Conservation (phyloP, 2,888 invertebrate genomes). For the Galerucella pusilla region DNA sequence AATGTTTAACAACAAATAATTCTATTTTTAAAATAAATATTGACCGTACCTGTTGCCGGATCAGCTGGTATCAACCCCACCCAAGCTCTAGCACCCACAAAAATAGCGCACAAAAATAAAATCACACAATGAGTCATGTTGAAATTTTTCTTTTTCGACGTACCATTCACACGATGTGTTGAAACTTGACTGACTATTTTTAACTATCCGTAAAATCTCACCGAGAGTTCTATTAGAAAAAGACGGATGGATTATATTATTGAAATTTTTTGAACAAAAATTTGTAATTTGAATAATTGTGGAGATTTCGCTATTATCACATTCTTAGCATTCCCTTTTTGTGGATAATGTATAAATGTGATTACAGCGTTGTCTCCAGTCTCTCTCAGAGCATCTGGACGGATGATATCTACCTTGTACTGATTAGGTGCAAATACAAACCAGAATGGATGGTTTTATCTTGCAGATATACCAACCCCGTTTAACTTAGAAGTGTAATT, state of each 20-base stretch:
- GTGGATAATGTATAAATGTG: too few relatives aligned
- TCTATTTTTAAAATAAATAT: not conserved
- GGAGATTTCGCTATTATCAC: too few relatives aligned
- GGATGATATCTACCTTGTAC: too few relatives aligned
- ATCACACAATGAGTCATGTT: not conserved
- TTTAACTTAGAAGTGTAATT: too few relatives aligned
- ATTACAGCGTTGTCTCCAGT: too few relatives aligned
- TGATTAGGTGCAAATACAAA: too few relatives aligned
- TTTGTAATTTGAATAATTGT: too few relatives aligned
- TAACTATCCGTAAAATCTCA: conserved; percentile 71
- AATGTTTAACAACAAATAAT: not conserved
- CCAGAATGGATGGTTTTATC: too few relatives aligned
- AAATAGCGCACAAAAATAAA: conserved; percentile 11
- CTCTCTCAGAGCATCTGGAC: too few relatives aligned
- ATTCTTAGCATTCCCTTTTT: too few relatives aligned
- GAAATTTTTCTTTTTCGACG: not conserved
- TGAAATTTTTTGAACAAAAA: too few relatives aligned
- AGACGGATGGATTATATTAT: not conserved
- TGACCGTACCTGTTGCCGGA: conserved; percentile 7
- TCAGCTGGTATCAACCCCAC: not conserved
- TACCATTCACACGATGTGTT: not conserved
- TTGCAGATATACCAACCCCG: too few relatives aligned
- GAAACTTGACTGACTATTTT: not conserved
- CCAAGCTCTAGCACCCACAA: not conserved
- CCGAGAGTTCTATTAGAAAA: not conserved